phyloP scores from a whole-genome alignment of 2,888 invertebrate genomes.

The Aporophyla lueneburgensis region DNA sequence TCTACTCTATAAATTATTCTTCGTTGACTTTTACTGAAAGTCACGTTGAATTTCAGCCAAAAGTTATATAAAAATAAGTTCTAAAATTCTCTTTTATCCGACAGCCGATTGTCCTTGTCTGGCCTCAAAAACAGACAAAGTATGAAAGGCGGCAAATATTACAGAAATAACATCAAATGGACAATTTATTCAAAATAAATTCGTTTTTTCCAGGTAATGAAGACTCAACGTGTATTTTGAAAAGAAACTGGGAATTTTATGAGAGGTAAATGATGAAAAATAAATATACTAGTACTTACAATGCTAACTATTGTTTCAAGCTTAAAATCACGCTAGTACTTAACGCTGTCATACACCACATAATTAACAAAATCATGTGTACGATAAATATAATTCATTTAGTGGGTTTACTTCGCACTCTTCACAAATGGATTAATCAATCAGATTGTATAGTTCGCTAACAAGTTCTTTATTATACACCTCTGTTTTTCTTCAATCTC shows the following conservation, averaged over 20 bases:
- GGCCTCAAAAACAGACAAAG: slow-evolving; percentile 16
- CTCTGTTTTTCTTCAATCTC: background rate
- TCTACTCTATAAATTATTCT: slow-evolving; percentile 17
- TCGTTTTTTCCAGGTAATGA: slow-evolving; percentile 82
- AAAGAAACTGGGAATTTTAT: slow-evolving; percentile 84
- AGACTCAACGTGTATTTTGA: slow-evolving; percentile 83
- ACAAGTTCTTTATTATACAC: background rate
- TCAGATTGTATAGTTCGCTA: slow-evolving; percentile 7
- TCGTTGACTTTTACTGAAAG: slow-evolving; percentile 27
- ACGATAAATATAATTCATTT: slow-evolving; percentile 17
- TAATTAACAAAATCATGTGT: slow-evolving; percentile 43
- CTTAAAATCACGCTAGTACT: slow-evolving; percentile 59
- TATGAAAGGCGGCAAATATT: background rate
- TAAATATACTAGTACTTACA: slow-evolving; percentile 55
- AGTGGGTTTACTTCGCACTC: slow-evolving; percentile 3
- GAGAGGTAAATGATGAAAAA: slow-evolving; percentile 80
- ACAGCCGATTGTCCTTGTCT: slow-evolving; percentile 36
- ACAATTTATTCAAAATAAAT: slow-evolving; percentile 33
- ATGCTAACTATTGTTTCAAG: slow-evolving; percentile 64
- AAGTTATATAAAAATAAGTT: slow-evolving; percentile 8
- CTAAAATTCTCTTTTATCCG: slow-evolving; percentile 8
- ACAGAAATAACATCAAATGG: background rate
- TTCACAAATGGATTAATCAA: background rate
- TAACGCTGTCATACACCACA: slow-evolving; percentile 35
- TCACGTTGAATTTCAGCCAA: slow-evolving; percentile 21